Conservation (phyloP, 92 coral and sea anemone species). For the Palythoa heliodiscus region DNA sequence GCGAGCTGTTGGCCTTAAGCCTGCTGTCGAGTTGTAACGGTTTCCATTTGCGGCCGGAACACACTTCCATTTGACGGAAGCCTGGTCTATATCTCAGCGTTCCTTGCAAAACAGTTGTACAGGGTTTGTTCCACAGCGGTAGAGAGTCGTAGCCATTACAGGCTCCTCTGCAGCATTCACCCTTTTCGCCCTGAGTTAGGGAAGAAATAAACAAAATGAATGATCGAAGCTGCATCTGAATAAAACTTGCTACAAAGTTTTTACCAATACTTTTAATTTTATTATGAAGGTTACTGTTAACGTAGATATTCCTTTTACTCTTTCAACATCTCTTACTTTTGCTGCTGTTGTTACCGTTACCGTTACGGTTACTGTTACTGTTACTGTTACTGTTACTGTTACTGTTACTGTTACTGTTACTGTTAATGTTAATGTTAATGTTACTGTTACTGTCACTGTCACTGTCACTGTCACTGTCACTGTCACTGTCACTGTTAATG, state of each 20-base stretch:
- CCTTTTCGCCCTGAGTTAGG: constrained; percentile 69
- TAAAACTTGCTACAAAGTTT: no score
- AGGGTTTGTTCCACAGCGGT: constrained; percentile 35
- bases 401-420: no score
- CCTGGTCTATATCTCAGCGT: constrained; percentile 53
- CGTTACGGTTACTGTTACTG: no score
- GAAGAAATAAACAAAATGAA: not conserved
- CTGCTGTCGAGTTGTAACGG: constrained; percentile 27
- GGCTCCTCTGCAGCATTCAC: constrained; percentile 69
- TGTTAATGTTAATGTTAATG: not conserved
- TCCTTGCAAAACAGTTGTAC: constrained; percentile 48
- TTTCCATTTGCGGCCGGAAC: constrained; percentile 39
- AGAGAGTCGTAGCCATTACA: constrained; percentile 22
- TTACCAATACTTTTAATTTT: no score
- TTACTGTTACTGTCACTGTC: not conserved
- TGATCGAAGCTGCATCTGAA: not conserved
- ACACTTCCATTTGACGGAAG: constrained; percentile 44
- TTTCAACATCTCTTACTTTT: no score
- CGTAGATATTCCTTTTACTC: no score
- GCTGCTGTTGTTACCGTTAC: no score
- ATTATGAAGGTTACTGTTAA: no score
- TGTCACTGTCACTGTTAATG: not conserved
- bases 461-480: not conserved
- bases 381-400: no score
- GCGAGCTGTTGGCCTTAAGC: constrained; percentile 10